phyloP scores from a whole-genome alignment of 2,113 vertebrate genomes.

The Xenopus tropicalis region UCB_Xtro_10.0 CM004445.2:18199001-18199500 shows the following conservation, averaged over 20 bases:
- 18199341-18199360: constrained; percentile 2
- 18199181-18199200: neutral
- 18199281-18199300: constrained; percentile 1
- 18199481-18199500: too few species aligned
- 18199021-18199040: too few species aligned
- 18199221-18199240: constrained; percentile 2
- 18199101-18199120: too few species aligned
- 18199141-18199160: too few species aligned
- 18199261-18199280: neutral
- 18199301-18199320: constrained; percentile 4
- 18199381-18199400: constrained; percentile 3
- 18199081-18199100: too few species aligned
- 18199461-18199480: too few species aligned
- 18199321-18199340: constrained; percentile 9
- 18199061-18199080: too few species aligned
- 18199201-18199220: constrained; percentile 5
- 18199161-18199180: neutral
- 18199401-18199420: neutral
- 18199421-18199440: too few species aligned
- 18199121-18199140: too few species aligned
- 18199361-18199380: constrained; percentile 3
- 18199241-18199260: constrained; percentile 3
- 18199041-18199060: too few species aligned
- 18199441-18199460: too few species aligned
- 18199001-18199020: too few species aligned